Evolutionary conservation across 1,140 invertebrate species (phyloP), one percentile per base, ranked within the genome.

Genomic region (Trichoplusia ni): DNA sequence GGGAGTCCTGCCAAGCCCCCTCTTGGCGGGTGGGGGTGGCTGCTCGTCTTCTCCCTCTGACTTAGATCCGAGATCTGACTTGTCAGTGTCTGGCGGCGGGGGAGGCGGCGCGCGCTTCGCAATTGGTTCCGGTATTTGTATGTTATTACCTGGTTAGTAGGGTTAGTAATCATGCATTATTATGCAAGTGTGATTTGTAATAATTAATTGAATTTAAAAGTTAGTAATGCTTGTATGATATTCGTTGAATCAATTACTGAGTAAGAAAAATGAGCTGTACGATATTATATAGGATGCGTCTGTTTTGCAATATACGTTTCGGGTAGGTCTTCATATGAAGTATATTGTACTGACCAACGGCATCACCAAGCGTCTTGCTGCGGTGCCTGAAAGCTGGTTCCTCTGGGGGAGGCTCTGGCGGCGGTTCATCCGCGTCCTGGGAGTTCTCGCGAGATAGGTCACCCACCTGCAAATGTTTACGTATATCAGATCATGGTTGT

Each of bases 291-390:
- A n/a, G n/a, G n/a, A n/a, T n/a, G n/a, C n/a, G n/a, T n/a, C n/a
- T n/a, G n/a, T n/a, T n/a, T n/a, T n/a, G n/a, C n/a, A n/a, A n/a
- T n/a, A n/a, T n/a, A n/a, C n/a, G n/a, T n/a, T n/a, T n/a, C n/a
- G n/a, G n/a, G n/a, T n/a, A n/a, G n/a, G n/a, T n/a, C n/a, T n/a
- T n/a, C n/a, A n/a, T n/a, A n/a, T 27, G 8, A 23, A 40, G 14
- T 31, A 33, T n/a, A n/a, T 29, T 6, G 16, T 44, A 61, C 71
- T 93, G 82, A 96, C 95, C 95, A 74, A 93, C 92, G 33, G 93
- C 92, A 85, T 98, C 97, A 67, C 96, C 96, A 65, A 98, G 93
- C 0, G 97, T 98, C 92, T 97, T 97, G 90, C 97, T 98, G 64
- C 97, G 92, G 60, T 94, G 93, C 70, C 97, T 93, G 89, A 98